These are phyloP conservation scores for Nomada goodeniana DNA, from an alignment of 2,888 invertebrate genomes.

Conservation along the genomic window DNA sequence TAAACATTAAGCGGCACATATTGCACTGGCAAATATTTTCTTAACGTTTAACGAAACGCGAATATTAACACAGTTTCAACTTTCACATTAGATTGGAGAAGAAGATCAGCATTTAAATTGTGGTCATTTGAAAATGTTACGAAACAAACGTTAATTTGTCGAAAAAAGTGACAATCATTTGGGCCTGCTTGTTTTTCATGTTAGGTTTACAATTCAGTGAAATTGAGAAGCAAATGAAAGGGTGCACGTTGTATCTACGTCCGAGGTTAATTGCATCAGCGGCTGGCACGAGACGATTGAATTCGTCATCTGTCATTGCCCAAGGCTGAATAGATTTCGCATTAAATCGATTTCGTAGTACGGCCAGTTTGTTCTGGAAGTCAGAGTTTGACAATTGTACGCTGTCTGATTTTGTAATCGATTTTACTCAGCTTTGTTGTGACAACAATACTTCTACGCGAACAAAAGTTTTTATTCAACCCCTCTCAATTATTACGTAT, in stretches of 20 bases:
- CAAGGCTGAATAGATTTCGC: constrained; percentile 39
- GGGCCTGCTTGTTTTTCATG: neutral
- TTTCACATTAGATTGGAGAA: no score
- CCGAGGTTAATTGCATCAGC: constrained; percentile 45
- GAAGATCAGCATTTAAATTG: no score
- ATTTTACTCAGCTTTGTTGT: neutral
- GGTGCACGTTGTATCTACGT: constrained; percentile 12
- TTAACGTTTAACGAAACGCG: no score
- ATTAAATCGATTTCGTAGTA: constrained; percentile 37
- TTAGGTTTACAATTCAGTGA: neutral
- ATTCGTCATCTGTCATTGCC: constrained; percentile 49
- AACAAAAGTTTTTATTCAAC: neutral
- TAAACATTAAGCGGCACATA: neutral
- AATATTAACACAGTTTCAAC: no score
- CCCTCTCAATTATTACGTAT: no score
- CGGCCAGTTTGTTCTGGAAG: constrained; percentile 11
- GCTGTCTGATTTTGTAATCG: neutral
- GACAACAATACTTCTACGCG: no score
- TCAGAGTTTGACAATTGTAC: constrained; percentile 15
- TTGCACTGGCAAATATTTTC: no score
- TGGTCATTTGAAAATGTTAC: no score
- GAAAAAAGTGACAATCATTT: neutral
- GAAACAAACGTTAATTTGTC: no score
- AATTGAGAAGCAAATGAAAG: constrained; percentile 37
- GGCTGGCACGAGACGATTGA: constrained; percentile 42